Percentiles rank a stretch among this genome's conserved stretches.
Conservation (phyloP, 1,140 invertebrate species). For the Trialeurodes vaporariorum region DNA sequence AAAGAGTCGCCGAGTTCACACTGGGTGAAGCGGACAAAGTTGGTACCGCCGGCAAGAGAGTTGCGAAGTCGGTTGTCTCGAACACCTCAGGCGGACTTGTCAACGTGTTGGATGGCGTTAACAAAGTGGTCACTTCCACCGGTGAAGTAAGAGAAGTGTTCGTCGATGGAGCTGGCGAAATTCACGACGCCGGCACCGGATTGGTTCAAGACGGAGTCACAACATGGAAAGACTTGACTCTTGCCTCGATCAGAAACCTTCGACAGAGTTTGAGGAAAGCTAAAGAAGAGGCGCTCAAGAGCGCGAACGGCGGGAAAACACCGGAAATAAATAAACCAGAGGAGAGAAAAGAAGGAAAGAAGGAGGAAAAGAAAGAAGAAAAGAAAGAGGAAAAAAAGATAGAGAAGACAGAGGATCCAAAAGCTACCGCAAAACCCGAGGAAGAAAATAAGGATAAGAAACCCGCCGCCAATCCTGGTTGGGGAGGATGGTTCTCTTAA, state of each 20-base stretch:
- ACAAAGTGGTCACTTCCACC: neutral
- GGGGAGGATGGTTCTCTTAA: no score
- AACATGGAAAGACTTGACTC: neutral
- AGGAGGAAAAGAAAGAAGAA: neutral
- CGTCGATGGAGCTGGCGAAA: neutral
- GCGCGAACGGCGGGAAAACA: no score
- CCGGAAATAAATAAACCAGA: no score
- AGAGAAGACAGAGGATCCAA: no score
- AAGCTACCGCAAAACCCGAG: no score
- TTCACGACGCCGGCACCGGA: neutral
- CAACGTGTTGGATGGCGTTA: neutral
- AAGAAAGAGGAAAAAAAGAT: no score
- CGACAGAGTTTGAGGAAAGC: no score
- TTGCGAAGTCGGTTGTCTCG: neutral
- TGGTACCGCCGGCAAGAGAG: neutral
- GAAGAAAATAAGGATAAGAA: no score
- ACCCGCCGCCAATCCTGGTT: no score
- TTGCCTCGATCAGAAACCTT: neutral
- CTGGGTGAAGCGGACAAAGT: neutral
- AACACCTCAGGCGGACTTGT: neutral
- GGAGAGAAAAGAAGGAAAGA: neutral
- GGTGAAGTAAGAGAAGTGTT: neutral
- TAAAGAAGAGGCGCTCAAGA: no score
- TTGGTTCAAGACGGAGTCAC: neutral
- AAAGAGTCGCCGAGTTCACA: neutral